phyloP scores from a whole-genome alignment of 2,888 invertebrate genomes.

The Lysandra bellargus region DNA sequence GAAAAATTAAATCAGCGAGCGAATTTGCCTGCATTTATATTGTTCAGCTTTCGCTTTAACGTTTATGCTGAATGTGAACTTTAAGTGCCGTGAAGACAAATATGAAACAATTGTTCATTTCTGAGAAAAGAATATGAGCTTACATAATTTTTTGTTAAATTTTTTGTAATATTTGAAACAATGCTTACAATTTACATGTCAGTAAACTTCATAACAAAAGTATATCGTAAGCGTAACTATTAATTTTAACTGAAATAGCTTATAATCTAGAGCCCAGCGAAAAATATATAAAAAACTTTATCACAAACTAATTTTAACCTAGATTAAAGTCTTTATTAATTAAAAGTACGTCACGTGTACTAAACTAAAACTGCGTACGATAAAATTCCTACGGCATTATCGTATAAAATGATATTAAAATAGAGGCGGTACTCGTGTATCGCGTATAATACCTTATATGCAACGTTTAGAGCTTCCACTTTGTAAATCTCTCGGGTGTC shows the following conservation, averaged over 20 bases:
- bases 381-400: background rate
- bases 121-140: background rate
- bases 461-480: slow-evolving; percentile 29
- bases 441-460: slow-evolving; percentile 28
- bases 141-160: background rate
- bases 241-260: background rate
- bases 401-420: slow-evolving; percentile 7
- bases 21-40: slow-evolving; percentile 32
- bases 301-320: slow-evolving; percentile 1
- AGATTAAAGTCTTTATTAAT: background rate
- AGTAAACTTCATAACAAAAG: too few relatives aligned
- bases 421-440: slow-evolving; percentile 11
- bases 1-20: slow-evolving; percentile 33
- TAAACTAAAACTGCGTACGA: slow-evolving; percentile 2
- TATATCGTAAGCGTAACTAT: too few relatives aligned
- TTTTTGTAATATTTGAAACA: too few relatives aligned
- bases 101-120: slow-evolving; percentile 17
- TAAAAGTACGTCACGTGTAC: slow-evolving; percentile 1
- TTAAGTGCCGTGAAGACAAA: slow-evolving; percentile 3
- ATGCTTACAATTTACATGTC: too few relatives aligned
- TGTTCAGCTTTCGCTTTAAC: slow-evolving; percentile 22
- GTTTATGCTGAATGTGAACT: slow-evolving; percentile 11
- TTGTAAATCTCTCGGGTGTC: slow-evolving; percentile 59
- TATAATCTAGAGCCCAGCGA: background rate
- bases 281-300: background rate